A percentile compares a stretch with the other conserved stretches of the same genome.
phyloP scores from a whole-genome alignment of 2,797 vertebrate genomes.

The Sebastes nivosus region DNA sequence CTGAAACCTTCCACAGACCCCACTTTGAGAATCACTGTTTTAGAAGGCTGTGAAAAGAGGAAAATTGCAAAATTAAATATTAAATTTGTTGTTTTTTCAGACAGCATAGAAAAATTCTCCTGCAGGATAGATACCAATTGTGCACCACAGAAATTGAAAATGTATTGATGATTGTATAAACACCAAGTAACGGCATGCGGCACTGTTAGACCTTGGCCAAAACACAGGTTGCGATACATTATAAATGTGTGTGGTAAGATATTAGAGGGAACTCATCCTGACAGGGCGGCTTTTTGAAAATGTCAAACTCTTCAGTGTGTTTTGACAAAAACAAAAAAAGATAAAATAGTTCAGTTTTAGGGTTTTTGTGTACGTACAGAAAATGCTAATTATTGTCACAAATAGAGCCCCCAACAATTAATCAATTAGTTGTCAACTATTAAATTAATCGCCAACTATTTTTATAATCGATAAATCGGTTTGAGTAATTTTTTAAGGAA shows the following conservation, averaged over 20 bases:
- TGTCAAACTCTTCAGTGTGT: too few relatives aligned
- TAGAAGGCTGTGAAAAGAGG: background rate
- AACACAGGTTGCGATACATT: too few relatives aligned
- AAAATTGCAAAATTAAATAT: background rate
- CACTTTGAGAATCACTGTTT: background rate
- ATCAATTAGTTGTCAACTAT: too few relatives aligned
- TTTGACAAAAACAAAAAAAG: too few relatives aligned
- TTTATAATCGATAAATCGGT: too few relatives aligned
- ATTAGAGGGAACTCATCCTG: too few relatives aligned
- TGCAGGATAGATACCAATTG: background rate
- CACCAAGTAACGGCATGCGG: background rate
- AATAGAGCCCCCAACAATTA: background rate
- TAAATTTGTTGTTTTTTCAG: background rate
- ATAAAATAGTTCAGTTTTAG: background rate
- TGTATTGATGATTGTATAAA: background rate
- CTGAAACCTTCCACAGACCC: too few relatives aligned
- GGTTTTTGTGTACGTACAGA: background rate
- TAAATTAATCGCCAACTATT: too few relatives aligned
- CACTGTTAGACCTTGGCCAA: background rate
- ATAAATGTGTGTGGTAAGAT: too few relatives aligned
- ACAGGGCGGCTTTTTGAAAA: too few relatives aligned
- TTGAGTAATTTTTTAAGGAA: fast-evolving
- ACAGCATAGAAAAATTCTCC: background rate
- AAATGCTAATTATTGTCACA: background rate
- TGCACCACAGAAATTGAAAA: background rate